Evolutionary conservation across 2,797 vertebrate genomes (phyloP), one percentile per base, ranked within the genome.

Genomic region (Pogonophryne albipinna): DNA sequence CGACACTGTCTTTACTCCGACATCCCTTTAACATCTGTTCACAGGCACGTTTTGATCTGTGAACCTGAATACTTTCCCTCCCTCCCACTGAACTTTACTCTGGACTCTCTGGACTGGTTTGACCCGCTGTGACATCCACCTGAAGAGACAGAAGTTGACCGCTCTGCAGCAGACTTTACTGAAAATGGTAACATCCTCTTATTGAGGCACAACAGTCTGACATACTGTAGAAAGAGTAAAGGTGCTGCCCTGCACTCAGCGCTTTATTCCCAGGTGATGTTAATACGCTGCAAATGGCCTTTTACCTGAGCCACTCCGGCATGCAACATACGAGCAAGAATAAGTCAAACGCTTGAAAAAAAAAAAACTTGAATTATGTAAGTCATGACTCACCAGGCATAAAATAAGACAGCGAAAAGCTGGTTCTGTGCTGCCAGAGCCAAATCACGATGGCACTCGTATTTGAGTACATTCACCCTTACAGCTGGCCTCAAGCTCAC

Each of bases 351-450:
- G 71, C 91, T 87, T 74, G 68, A 78, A 83, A 86, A 66, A 78
- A 88, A 86, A 74, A 84, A 87, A 77, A 59, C 53, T 52, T 79
- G 82, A 91, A 94, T 95, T 91, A 95, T 92, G 78, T 90, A 95
- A 93, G 89, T 82, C 69, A 72, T 94, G 94, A 94, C 87, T 94
- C 93, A 94, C 84, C 76, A 65, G 74, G 85, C 72, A 86, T 85
- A 86, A 88, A 88, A 85, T 80, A 84, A 88, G 86, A 87, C 74
- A 69, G 87, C 15, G 16, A 85, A 70, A 80, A 80, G 80, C 68
- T 71, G 45, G 68, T 85, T 67, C 66, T 80, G 60, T 16, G 41
- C 74, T 80, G 57, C 65, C 79, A 50, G 74, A 86, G 79, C 63
- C 51, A 84, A 87, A 90, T 83, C 76, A 79, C 20, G 31, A 85